These are phyloP conservation scores for Dromiciops gliroides DNA, from an alignment of 2,113 vertebrate genomes.

Conservation along the genomic window DNA sequence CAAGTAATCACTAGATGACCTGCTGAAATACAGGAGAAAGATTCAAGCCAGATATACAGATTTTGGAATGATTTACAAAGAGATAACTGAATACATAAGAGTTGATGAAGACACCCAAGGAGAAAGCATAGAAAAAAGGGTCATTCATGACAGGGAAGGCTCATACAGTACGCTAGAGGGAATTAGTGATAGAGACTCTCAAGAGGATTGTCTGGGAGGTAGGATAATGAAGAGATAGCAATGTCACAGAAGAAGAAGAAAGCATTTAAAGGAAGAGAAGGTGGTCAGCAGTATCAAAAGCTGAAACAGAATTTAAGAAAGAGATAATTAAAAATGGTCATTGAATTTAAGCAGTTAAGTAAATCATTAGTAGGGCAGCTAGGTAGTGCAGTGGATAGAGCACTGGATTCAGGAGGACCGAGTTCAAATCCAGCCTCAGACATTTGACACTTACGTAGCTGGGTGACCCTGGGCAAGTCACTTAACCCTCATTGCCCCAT, in stretches of 20 bases:
- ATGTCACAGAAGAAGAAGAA: background rate
- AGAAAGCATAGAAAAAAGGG: background rate
- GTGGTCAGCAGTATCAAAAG: background rate
- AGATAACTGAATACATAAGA: background rate
- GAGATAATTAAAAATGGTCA: background rate
- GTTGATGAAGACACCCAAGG: background rate
- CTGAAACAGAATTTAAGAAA: background rate
- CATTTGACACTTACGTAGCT: no score
- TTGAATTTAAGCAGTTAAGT: background rate
- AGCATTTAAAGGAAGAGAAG: background rate
- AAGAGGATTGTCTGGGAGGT: background rate
- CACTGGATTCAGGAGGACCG: no score
- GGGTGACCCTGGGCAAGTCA: no score
- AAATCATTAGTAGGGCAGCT: background rate
- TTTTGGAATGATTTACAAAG: background rate
- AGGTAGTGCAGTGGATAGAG: no score
- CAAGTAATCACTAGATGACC: background rate
- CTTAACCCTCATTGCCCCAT: no score
- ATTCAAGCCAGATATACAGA: background rate
- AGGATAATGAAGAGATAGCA: background rate
- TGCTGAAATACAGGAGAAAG: background rate
- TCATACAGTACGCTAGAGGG: background rate
- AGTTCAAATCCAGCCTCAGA: no score
- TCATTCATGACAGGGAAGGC: background rate
- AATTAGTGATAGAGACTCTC: background rate